A percentile compares a stretch with the other conserved stretches of the same genome.
phyloP scores from a whole-genome alignment of 2,888 invertebrate genomes.

The Apamea sordens region DNA sequence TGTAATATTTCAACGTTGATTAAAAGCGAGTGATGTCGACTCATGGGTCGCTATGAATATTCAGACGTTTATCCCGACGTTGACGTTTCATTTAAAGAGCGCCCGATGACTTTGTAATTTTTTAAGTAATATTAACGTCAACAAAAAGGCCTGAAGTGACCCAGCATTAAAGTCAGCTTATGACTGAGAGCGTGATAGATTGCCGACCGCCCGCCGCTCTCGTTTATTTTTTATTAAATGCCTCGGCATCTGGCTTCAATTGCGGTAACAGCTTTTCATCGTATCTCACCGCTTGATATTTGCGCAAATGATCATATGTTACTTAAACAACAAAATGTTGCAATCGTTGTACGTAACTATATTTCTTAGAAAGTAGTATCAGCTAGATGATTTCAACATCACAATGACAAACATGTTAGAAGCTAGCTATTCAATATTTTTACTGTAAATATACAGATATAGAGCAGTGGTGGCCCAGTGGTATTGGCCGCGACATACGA shows the following conservation, averaged over 20 bases:
- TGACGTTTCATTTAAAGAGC: slow-evolving; percentile 84
- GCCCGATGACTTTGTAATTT: slow-evolving; percentile 83
- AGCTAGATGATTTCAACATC: neutral
- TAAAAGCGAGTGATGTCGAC: slow-evolving; percentile 70
- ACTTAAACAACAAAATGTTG: slow-evolving; percentile 68
- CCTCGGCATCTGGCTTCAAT: slow-evolving; percentile 85
- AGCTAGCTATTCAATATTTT: neutral
- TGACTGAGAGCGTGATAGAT: slow-evolving; percentile 89
- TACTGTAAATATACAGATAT: neutral
- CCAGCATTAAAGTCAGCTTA: slow-evolving; percentile 90
- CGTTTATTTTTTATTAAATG: slow-evolving; percentile 89
- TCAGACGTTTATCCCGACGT: slow-evolving; percentile 80
- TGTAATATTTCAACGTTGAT: slow-evolving; percentile 73
- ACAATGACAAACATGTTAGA: neutral
- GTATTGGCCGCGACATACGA: too few relatives aligned
- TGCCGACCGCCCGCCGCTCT: slow-evolving; percentile 78
- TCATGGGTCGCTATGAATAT: slow-evolving; percentile 75
- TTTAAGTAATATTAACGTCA: slow-evolving; percentile 88
- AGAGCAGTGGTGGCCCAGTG: too few relatives aligned
- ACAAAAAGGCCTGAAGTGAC: slow-evolving; percentile 89
- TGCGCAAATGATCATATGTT: slow-evolving; percentile 65
- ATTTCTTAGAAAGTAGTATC: slow-evolving; percentile 6
- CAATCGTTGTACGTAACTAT: slow-evolving; percentile 47
- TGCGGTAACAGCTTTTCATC: slow-evolving; percentile 85
- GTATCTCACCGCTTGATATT: slow-evolving; percentile 72